Evolutionary conservation across 2,888 invertebrate genomes (phyloP).

Genomic region (Theristus sp.): DNA sequence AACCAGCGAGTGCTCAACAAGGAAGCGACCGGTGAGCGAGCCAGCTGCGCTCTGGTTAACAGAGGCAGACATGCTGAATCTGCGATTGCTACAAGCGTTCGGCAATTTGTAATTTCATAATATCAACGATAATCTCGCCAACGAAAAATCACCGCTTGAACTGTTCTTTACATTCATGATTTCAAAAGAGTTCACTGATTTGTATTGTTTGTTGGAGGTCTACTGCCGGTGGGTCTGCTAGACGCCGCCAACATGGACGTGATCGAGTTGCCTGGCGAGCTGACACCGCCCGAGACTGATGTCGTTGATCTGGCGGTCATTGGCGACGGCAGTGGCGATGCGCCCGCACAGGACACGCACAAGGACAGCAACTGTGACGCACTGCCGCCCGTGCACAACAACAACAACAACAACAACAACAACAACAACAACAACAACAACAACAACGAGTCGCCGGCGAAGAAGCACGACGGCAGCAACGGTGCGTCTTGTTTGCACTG

Average conservation of each 20-base stretch:
- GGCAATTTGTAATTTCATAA: too few species aligned
- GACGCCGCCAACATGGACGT: constrained; percentile 1
- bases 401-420: neutral
- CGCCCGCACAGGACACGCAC: neutral
- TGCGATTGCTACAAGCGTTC: too few species aligned
- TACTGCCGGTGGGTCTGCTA: neutral
- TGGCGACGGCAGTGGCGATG: neutral
- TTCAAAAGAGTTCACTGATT: too few species aligned
- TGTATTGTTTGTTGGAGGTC: neutral
- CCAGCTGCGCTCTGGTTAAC: too few species aligned
- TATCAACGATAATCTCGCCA: too few species aligned
- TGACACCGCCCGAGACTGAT: neutral
- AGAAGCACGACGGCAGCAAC: too few species aligned
- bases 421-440: neutral
- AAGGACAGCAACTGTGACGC: neutral
- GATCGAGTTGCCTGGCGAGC: constrained; percentile 3
- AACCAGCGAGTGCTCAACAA: neutral
- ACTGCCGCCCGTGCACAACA: neutral
- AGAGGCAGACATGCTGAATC: neutral
- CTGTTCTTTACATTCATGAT: too few species aligned
- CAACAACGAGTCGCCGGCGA: constrained; percentile 1
- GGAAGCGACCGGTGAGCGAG: too few species aligned
- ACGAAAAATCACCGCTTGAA: too few species aligned
- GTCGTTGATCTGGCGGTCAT: constrained; percentile 2
- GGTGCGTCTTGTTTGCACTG: too few species aligned